Base-by-base conservation (phyloP, 2,888 invertebrate genomes). In the Choreutis nemorana region DNA sequence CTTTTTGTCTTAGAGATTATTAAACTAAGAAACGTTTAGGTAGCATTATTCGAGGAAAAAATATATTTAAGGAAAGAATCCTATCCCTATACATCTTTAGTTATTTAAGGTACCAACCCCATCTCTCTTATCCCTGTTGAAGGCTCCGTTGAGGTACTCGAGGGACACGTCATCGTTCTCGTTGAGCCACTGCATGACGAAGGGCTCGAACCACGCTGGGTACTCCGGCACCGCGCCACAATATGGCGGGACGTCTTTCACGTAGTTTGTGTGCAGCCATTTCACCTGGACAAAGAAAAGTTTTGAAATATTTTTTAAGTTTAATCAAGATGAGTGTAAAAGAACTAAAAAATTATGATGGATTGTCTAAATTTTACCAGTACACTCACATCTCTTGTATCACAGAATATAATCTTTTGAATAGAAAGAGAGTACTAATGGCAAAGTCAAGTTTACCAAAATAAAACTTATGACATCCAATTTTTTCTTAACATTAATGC, bases 181-280 rank as follows among this genome's bases (percentile, higher is more conserved):
- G 58, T 98, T 98, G 22, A 99, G 84, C 99, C 99, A 99, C 66
- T 98, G 98, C 98, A 99, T 99, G 23, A 99, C 99, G 71, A 99
- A 99, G n/a, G 98, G 97, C 66, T 98, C 98, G 67, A 99, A 99
- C 98, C 98, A 99, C 51, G 95, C 94, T 1, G 99, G 98, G 70
- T 99, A 99, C 65, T 99, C 98, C 4, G 99, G 98, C 36, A 99
- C 96, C 23, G 94, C 90, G 33, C 93, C 94, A 62, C 97, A 97
- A 67, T 96, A 96, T 14, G 96, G 95, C 29, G 97, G 97, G 42
- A 98, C 94, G 58, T 98, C 97, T 65, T 92, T 91, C 23, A 99
- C 96, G 73, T 98, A 99, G 67, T 97, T 95, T 46, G 94, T 94
- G 68, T 98, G 95, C 43, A 99, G 82, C 94, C 97, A 97, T 82